These are phyloP conservation scores for Lepidochrysops patricia DNA, from an alignment of 2,888 invertebrate genomes.

Conservation along the genomic window DNA sequence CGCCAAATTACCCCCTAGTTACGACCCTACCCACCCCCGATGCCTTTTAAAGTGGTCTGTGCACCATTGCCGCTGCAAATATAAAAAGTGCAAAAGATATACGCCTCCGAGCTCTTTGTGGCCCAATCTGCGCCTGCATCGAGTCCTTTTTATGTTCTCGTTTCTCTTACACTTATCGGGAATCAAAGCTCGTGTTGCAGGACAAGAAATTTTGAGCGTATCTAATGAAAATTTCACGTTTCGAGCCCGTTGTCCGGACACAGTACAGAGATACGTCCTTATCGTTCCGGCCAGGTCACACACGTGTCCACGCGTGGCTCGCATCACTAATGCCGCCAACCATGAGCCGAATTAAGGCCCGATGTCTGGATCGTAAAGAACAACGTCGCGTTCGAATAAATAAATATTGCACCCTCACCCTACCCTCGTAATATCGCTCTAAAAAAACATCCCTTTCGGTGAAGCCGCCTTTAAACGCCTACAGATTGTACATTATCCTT, in stretches of 20 bases:
- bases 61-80: conserved; percentile 67
- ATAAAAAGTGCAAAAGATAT: conserved; percentile 69
- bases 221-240: conserved; percentile 72
- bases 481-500: conserved; percentile 76
- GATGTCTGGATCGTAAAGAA: conserved; percentile 59
- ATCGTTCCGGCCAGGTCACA: conserved; percentile 59
- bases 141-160: conserved; percentile 64
- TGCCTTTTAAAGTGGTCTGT: conserved; percentile 74
- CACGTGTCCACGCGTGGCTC: conserved; percentile 53
- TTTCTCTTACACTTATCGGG: conserved; percentile 68
- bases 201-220: conserved; percentile 61
- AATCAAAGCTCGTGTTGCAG: conserved; percentile 56
- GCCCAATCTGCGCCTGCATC: conserved; percentile 69
- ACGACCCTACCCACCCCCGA: conserved; percentile 61
- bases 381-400: conserved; percentile 64
- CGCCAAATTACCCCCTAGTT: conserved; percentile 73
- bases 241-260: conserved; percentile 62
- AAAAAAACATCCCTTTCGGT: conserved; percentile 74
- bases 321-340: conserved; percentile 55
- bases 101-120: conserved; percentile 72
- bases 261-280: conserved; percentile 56
- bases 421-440: conserved; percentile 67
- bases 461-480: conserved; percentile 74
- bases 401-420: conserved; percentile 75
- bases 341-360: conserved; percentile 50